Percentiles rank a stretch among this genome's conserved stretches.
Evolutionary conservation across 2,113 vertebrate species (phyloP).

Genomic region (Tenebrosternarchus preto): DNA sequence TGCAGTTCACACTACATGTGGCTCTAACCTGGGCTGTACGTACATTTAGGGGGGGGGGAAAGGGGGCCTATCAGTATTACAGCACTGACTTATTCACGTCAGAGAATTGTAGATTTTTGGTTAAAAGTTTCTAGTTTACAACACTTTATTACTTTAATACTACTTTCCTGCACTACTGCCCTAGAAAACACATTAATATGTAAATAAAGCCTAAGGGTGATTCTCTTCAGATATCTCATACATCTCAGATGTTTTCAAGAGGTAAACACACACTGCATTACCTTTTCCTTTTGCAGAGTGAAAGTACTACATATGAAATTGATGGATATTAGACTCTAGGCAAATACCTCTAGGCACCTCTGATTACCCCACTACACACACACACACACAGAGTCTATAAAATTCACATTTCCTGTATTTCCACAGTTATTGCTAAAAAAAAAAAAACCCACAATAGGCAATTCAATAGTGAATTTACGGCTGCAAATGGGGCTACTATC

Average conservation of each 20-base stretch:
- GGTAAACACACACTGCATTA: not conserved
- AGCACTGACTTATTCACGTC: not conserved
- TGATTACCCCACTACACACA: conserved; percentile 9
- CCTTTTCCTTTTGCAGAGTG: not conserved
- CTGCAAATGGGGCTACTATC: conserved; percentile 41
- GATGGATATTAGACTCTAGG: conserved; percentile 15
- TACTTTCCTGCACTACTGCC: not conserved
- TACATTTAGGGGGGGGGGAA: not conserved
- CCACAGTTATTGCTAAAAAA: not conserved
- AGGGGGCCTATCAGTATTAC: not conserved
- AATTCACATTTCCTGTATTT: not conserved
- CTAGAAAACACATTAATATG: conserved; percentile 30
- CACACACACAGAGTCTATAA: not conserved
- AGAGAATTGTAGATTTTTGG: conserved; percentile 7
- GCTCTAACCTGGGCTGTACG: not conserved
- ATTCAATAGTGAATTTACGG: conserved; percentile 8
- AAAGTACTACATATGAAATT: not conserved
- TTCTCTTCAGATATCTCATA: conserved; percentile 4
- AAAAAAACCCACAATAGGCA: conserved; percentile 1
- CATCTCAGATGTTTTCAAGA: not conserved
- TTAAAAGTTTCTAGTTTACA: not conserved
- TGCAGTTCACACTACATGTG: not conserved
- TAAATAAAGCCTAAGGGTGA: conserved; percentile 3
- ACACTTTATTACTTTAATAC: not conserved
- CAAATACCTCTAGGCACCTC: not conserved